A percentile compares a stretch with the other conserved stretches of the same genome.
phyloP scores from a whole-genome alignment of 1,140 invertebrate genomes.

The Liolophura sinensis region DNA sequence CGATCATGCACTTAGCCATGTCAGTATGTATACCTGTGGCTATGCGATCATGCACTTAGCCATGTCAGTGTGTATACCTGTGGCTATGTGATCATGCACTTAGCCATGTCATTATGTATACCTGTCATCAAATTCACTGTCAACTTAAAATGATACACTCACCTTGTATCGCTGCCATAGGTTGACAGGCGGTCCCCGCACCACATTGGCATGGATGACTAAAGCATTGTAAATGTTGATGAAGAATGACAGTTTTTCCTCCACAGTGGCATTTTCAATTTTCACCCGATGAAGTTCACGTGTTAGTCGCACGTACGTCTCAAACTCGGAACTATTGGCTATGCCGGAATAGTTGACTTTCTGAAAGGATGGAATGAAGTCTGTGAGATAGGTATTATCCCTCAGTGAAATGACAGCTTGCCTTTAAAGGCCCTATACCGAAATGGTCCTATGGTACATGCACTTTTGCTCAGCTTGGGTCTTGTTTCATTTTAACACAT shows the following conservation, averaged over 20 bases:
- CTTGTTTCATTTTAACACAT: too few relatives aligned
- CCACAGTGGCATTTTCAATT: slow-evolving; percentile 36
- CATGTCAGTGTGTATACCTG: too few relatives aligned
- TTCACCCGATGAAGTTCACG: slow-evolving; percentile 47
- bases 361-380: slow-evolving; percentile 22
- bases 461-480: too few relatives aligned
- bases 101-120: too few relatives aligned
- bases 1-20: too few relatives aligned
- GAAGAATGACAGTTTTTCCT: slow-evolving; percentile 60
- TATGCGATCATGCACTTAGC: too few relatives aligned
- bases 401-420: background rate
- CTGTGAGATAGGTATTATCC: background rate
- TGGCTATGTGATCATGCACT: too few relatives aligned
- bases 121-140: too few relatives aligned
- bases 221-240: slow-evolving; percentile 61
- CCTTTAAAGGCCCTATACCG: too few relatives aligned
- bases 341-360: slow-evolving; percentile 53
- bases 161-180: slow-evolving; percentile 61
- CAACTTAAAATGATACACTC: too few relatives aligned
- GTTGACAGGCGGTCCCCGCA: slow-evolving; percentile 50
- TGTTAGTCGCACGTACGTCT: slow-evolving; percentile 35
- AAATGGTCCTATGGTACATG: too few relatives aligned
- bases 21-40: too few relatives aligned
- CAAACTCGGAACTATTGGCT: slow-evolving; percentile 40
- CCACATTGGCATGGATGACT: slow-evolving; percentile 59